Evolutionary conservation across 2,797 vertebrate genomes (phyloP).

Genomic region (Ptychadena robeensis): DNA sequence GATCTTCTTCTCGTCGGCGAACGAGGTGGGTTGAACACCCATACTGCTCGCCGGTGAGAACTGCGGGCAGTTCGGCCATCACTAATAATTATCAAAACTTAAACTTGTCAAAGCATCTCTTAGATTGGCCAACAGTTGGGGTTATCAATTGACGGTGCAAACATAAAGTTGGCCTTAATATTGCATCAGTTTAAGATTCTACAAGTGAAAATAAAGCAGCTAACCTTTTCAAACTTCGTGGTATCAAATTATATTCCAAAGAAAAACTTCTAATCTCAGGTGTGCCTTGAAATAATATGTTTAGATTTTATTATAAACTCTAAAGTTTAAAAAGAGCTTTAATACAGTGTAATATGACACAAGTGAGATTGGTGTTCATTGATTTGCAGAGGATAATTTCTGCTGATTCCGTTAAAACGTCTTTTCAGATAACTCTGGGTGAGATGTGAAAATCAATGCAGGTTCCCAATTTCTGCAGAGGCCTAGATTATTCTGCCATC

Average conservation of each 20-base stretch:
- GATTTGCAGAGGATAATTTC: constrained; percentile 46
- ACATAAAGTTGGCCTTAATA: background rate
- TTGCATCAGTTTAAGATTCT: constrained; percentile 1
- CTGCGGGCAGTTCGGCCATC: too few species aligned
- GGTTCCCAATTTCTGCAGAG: constrained; percentile 51
- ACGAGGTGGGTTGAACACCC: too few species aligned
- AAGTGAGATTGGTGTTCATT: constrained; percentile 45
- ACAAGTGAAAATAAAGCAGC: background rate
- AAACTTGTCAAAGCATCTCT: too few species aligned
- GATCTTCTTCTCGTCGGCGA: too few species aligned
- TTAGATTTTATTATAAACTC: background rate
- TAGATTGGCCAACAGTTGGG: too few species aligned
- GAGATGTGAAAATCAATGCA: constrained; percentile 59
- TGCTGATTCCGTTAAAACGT: constrained; percentile 57
- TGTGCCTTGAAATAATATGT: background rate
- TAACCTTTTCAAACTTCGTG: background rate
- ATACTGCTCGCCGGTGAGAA: too few species aligned
- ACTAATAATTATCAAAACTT: too few species aligned
- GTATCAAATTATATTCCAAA: constrained; percentile 5
- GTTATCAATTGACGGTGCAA: background rate
- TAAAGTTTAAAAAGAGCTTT: constrained; percentile 20
- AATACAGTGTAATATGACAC: constrained; percentile 32
- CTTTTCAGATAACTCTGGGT: constrained; percentile 53
- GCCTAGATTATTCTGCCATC: constrained; percentile 58
- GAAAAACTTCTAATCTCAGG: constrained; percentile 3